phyloP scores from a whole-genome alignment of 2,113 vertebrate genomes.

The Rhynchopsitta pachyrhyncha region DNA sequence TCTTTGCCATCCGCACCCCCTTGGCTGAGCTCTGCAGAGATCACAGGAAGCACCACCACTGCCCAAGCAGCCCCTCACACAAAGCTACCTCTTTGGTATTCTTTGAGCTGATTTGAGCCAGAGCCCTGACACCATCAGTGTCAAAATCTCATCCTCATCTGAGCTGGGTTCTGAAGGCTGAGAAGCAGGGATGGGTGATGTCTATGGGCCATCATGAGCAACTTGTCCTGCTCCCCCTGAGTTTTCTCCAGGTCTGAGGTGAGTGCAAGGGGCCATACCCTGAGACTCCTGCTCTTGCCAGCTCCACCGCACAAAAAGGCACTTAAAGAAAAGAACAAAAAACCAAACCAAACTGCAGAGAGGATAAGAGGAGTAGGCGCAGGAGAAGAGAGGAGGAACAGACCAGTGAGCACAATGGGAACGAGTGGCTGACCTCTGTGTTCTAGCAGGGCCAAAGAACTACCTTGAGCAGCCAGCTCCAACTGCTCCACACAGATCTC shows the following conservation, averaged over 20 bases:
- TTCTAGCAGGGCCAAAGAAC: background rate
- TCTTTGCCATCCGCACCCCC: background rate
- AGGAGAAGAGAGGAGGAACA: background rate
- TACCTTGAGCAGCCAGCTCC: background rate
- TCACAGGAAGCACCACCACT: background rate
- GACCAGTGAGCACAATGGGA: background rate
- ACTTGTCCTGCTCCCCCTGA: background rate
- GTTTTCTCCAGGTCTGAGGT: background rate
- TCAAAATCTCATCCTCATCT: background rate
- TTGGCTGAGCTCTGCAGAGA: conserved; percentile 12
- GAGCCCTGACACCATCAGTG: background rate
- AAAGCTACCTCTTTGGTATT: conserved; percentile 30
- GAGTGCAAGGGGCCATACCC: background rate
- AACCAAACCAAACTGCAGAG: background rate
- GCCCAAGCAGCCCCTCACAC: background rate
- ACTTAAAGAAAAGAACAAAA: conserved; percentile 38
- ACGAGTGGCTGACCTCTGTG: background rate
- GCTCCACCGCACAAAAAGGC: conserved; percentile 24
- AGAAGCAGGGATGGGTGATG: background rate
- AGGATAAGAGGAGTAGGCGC: background rate
- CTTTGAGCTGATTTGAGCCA: background rate
- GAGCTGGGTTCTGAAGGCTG: background rate
- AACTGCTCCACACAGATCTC: accelerated
- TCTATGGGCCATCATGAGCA: background rate
- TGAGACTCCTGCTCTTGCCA: background rate